These are phyloP conservation scores for Rhynchomys soricoides DNA, from an alignment of 2,113 vertebrate genomes.

Conservation along the genomic window DNA sequence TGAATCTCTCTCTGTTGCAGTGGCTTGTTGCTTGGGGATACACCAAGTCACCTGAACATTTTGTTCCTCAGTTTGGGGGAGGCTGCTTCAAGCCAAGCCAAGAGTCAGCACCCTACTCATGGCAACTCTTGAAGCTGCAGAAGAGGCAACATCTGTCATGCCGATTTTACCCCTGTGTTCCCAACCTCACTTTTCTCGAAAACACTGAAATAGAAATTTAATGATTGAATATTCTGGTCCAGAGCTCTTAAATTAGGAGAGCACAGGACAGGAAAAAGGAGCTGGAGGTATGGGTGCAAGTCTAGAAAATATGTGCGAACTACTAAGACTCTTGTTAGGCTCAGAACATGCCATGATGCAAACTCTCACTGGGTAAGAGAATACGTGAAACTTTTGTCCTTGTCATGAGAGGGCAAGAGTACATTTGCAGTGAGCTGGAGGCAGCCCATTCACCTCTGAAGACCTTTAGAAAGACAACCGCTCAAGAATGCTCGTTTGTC, in stretches of 20 bases:
- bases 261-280: background rate
- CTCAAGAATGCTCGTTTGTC: background rate
- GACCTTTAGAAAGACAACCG: background rate
- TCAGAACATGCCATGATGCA: background rate
- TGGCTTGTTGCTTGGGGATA: background rate
- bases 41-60: background rate
- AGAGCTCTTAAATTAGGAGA: background rate
- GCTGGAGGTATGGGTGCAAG: background rate
- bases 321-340: background rate
- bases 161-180: no score
- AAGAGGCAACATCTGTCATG: background rate
- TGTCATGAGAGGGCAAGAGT: no score
- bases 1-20: rapidly evolving
- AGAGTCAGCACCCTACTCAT: background rate
- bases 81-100: background rate
- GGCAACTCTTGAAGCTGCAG: background rate
- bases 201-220: background rate
- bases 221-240: background rate
- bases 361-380: background rate
- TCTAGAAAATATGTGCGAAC: background rate
- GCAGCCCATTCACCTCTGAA: background rate
- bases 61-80: background rate
- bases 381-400: background rate
- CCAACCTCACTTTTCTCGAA: background rate
- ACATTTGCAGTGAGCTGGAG: no score